Percentiles rank a stretch among this genome's conserved stretches.
These are phyloP conservation scores for Aviceda subcristata DNA, from an alignment of 2,113 vertebrate genomes.

Conservation along the genomic window DNA sequence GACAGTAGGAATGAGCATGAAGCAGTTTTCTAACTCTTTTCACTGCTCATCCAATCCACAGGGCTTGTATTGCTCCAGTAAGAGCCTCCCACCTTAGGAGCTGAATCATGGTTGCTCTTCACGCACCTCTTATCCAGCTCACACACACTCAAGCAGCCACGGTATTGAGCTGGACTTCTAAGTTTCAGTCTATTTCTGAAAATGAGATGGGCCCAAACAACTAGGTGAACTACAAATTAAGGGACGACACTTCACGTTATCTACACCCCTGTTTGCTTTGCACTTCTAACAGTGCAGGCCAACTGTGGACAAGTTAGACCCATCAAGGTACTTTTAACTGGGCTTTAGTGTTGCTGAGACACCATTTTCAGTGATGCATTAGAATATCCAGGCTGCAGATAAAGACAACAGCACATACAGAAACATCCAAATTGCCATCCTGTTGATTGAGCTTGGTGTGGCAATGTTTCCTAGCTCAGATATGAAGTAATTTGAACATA, in stretches of 20 bases:
- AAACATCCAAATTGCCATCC: neutral
- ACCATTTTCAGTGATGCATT: neutral
- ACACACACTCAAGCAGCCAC: neutral
- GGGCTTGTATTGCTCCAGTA: neutral
- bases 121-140: neutral
- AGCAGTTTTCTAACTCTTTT: neutral
- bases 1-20: neutral
- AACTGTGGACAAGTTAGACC: neutral
- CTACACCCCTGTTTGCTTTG: neutral
- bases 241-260: too few relatives aligned
- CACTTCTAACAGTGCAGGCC: neutral
- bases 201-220: neutral
- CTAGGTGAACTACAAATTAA: neutral
- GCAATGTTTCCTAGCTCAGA: neutral
- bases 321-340: neutral
- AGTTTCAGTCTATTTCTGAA: neutral
- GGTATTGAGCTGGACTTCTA: neutral
- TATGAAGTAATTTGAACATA: neutral
- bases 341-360: neutral
- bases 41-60: neutral
- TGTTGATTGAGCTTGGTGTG: neutral
- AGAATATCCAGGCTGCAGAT: neutral
- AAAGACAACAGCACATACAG: neutral
- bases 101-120: neutral
- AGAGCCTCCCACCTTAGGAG: neutral